Conservation (phyloP, 1,140 invertebrate species). For the Halyomorpha halys region DNA sequence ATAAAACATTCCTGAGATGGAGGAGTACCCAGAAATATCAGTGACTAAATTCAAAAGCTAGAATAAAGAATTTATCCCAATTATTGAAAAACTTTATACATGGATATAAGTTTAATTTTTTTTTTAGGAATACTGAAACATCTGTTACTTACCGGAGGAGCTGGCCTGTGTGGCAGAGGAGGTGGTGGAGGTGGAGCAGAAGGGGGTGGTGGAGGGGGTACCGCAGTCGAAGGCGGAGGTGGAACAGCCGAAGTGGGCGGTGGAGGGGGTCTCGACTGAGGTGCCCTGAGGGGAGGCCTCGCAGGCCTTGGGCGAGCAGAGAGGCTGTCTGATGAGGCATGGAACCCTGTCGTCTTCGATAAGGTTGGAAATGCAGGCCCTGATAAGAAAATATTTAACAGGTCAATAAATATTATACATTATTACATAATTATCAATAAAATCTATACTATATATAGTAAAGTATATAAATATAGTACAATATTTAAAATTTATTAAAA, state of each 20-base stretch:
- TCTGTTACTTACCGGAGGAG: slow-evolving; percentile 23
- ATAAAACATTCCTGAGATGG: no score
- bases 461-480: no score
- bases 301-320: slow-evolving; percentile 28
- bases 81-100: no score
- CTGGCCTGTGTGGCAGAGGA: slow-evolving; percentile 20
- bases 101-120: no score
- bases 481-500: no score
- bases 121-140: background rate
- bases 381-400: slow-evolving; percentile 10
- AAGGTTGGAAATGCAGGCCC: slow-evolving; percentile 25
- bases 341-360: slow-evolving; percentile 35
- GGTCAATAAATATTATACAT: no score
- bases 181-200: slow-evolving; percentile 34
- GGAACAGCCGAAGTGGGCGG: slow-evolving; percentile 34
- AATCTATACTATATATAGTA: no score
- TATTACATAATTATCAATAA: no score
- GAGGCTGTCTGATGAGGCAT: slow-evolving; percentile 43
- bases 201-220: slow-evolving; percentile 33
- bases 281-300: slow-evolving; percentile 37
- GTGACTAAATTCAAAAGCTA: no score
- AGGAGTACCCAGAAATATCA: no score
- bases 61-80: no score
- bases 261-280: slow-evolving; percentile 38
- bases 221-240: slow-evolving; percentile 35